phyloP scores from a whole-genome alignment of 2,888 invertebrate species.

The Zaprionus lineosus region DNA sequence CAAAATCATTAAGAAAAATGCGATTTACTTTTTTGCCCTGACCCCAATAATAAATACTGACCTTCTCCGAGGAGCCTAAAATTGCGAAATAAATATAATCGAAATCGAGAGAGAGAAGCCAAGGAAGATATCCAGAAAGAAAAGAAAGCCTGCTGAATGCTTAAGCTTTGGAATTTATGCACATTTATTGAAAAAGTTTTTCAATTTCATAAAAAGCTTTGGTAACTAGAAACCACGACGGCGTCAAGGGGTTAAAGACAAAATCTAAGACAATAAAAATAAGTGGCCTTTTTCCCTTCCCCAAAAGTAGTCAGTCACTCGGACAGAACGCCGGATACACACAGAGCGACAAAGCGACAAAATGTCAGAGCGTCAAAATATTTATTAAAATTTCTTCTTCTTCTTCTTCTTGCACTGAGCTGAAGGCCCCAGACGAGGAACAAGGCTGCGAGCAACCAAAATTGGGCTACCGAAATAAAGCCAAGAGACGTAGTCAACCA shows the following conservation, averaged over 20 bases:
- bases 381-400: slow-evolving; percentile 59
- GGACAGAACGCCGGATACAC: background rate
- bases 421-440: slow-evolving; percentile 48
- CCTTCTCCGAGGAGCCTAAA: no score
- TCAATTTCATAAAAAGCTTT: slow-evolving; percentile 75
- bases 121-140: background rate
- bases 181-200: slow-evolving; percentile 81
- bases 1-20: slow-evolving; percentile 49
- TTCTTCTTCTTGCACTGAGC: slow-evolving; percentile 16
- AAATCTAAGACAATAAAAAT: slow-evolving; percentile 59
- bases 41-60: no score
- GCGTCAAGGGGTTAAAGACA: slow-evolving; percentile 59
- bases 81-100: background rate
- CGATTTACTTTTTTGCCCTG: slow-evolving; percentile 34
- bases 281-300: slow-evolving; percentile 6
- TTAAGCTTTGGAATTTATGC: slow-evolving; percentile 46
- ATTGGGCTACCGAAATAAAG: slow-evolving; percentile 72
- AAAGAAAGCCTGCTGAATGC: slow-evolving; percentile 1
- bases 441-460: slow-evolving; percentile 59
- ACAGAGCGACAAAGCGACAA: background rate
- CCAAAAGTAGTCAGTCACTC: background rate
- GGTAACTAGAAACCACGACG: slow-evolving; percentile 44
- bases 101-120: background rate
- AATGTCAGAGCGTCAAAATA: slow-evolving; percentile 23
- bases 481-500: slow-evolving; percentile 53